phyloP scores from a whole-genome alignment of 2,797 vertebrate species.

The Lagocephalus sceleratus region DNA sequence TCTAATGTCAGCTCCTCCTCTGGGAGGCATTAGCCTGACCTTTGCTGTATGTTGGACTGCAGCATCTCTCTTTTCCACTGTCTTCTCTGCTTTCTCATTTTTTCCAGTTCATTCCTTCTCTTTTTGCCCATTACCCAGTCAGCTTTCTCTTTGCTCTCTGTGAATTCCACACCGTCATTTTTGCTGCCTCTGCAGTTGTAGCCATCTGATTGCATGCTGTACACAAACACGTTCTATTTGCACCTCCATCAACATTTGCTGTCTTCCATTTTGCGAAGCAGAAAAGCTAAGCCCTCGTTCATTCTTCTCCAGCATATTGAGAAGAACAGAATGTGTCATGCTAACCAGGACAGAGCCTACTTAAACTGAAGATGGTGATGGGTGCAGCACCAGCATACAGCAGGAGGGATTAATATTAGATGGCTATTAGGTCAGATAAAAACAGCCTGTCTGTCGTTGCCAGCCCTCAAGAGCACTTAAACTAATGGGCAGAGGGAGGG shows the following conservation, averaged over 20 bases:
- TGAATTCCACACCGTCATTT: conserved; percentile 37
- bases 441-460: conserved; percentile 43
- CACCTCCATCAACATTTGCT: conserved; percentile 14
- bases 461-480: conserved; percentile 69
- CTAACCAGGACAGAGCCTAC: conserved; percentile 35
- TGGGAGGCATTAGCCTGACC: conserved; percentile 74
- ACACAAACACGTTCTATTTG: conserved; percentile 17
- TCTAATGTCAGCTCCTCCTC: conserved; percentile 72
- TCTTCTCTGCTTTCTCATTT: conserved; percentile 14
- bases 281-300: conserved; percentile 32
- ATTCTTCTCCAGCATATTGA: not conserved
- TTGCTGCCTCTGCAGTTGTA: conserved; percentile 47
- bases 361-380: not conserved
- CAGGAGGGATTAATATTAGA: conserved; percentile 73
- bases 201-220: conserved; percentile 13
- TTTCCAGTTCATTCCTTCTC: conserved; percentile 15
- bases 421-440: conserved; percentile 43
- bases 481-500: conserved; percentile 59
- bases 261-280: conserved; percentile 13
- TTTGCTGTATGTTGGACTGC: conserved; percentile 56
- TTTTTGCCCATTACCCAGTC: conserved; percentile 56
- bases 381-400: conserved; percentile 65
- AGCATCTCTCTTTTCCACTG: conserved; percentile 36
- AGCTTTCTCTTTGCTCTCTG: conserved; percentile 42
- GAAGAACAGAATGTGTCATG: conserved; percentile 28